Base-by-base conservation (phyloP, 2,888 invertebrate species). In the Sarcophaga carnaria region DNA sequence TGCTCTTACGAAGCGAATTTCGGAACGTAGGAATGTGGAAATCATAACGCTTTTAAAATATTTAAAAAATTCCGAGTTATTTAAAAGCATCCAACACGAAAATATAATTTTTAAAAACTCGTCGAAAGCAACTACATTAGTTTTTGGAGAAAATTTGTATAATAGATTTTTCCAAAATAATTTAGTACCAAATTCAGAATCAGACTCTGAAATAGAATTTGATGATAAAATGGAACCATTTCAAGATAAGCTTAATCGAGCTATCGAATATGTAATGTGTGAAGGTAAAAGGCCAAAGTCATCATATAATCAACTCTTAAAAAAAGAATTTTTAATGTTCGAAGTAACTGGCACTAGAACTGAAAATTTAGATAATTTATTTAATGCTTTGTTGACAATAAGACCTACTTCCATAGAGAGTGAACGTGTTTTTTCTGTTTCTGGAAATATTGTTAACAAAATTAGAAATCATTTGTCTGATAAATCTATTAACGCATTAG, bases 321-420 rank as follows among this genome's bases (percentile, higher is more conserved):
- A 22, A 66, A 71, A 71, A 54, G 59, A 71, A 27, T 59, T 71
- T 59, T n/a, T 14, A n/a, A 22, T 70, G 49, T 71, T 22, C 27
- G 72, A 72, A 72, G 74, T 49, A 37, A 63, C 63, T 62, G 63
- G 37, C 47, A 75, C 37, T 20, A 62, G 63, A 75, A 63, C 63
- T 45, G 63, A 25, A 27, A 75, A 75, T 11, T 47, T 62, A 25
- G 47, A 75, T 60, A 75, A 75, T 75, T 63, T 64, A 20, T 75
- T 25, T 75, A 64, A 75, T 62, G 75, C 75, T 27, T 64, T 75
- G 25, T n/a, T 75, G 14, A 75, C 75, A n/a, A 64, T 75, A 75
- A 64, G 45, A 54, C 64, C 64, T 17, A 75, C 63, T 37, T 64
- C 64, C 12, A 59, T 62, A 25, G 72, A 74, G 45, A 74, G 72